Evolutionary conservation across 2,113 vertebrate species (phyloP).

Genomic region (Diadophis punctatus): DNA sequence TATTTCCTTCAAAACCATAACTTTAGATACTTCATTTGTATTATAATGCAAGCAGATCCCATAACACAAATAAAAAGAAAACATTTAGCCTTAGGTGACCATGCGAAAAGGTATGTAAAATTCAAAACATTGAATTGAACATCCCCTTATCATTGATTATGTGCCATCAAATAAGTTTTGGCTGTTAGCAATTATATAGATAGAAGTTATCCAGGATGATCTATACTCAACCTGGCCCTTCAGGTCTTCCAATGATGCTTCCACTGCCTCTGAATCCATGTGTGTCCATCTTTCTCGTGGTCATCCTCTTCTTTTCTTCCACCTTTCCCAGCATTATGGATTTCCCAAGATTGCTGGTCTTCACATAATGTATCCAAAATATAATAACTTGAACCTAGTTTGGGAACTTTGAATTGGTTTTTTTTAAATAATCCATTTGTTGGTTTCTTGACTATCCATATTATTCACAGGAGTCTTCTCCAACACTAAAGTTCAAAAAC

Average conservation of each 20-base stretch:
- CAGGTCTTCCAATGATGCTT: neutral
- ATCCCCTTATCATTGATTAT: conserved; percentile 19
- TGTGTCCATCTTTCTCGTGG: neutral
- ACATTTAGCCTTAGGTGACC: neutral
- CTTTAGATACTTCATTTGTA: neutral
- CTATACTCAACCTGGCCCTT: neutral
- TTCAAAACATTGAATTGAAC: neutral
- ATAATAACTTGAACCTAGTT: neutral
- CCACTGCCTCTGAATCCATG: neutral
- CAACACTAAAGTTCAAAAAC: neutral
- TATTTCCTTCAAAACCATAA: neutral
- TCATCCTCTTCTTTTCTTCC: neutral
- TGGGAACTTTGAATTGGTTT: neutral
- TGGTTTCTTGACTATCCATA: neutral
- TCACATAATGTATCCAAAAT: neutral
- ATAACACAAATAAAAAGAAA: neutral
- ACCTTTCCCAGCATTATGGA: neutral
- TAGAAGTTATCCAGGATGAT: neutral
- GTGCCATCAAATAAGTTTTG: neutral
- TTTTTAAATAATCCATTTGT: neutral
- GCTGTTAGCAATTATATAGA: neutral
- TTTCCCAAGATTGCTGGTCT: neutral
- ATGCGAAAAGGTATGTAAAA: neutral
- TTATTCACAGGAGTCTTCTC: neutral
- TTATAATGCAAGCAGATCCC: neutral